These are phyloP conservation scores for Sebastes taczanowskii DNA, from an alignment of 2,797 vertebrate genomes.

Conservation along the genomic window DNA sequence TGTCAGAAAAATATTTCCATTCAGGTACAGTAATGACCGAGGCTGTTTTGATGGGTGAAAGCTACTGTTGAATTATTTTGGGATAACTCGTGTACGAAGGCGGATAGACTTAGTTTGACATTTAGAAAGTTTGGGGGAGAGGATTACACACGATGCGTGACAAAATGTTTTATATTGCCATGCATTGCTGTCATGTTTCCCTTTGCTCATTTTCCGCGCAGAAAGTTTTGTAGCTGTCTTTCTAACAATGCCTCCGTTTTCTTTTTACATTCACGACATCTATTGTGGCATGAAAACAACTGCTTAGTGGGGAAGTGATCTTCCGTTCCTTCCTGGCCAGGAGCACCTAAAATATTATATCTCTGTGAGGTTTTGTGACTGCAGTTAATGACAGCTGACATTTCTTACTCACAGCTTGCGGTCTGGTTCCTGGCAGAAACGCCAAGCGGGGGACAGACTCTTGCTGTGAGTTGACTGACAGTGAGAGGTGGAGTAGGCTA, in stretches of 20 bases:
- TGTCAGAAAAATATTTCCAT: slow-evolving; percentile 35
- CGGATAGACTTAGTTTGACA: slow-evolving; percentile 15
- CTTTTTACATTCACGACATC: not conserved
- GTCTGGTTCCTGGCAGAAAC: slow-evolving; percentile 67
- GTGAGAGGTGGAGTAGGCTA: slow-evolving; percentile 27
- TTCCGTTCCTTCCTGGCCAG: slow-evolving; percentile 5
- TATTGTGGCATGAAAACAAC: not conserved
- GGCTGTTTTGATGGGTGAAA: slow-evolving; percentile 8
- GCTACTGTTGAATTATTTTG: slow-evolving; percentile 17
- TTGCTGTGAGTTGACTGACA: slow-evolving; percentile 73
- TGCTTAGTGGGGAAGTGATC: not conserved
- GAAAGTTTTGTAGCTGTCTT: not conserved
- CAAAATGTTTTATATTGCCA: slow-evolving; percentile 23
- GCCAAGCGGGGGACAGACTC: slow-evolving; percentile 58
- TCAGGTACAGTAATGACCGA: slow-evolving; percentile 12
- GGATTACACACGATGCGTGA: slow-evolving; percentile 40
- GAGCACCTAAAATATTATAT: slow-evolving; percentile 33
- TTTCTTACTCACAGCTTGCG: slow-evolving; percentile 79
- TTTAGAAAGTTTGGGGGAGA: slow-evolving; percentile 12
- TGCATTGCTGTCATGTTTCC: slow-evolving; percentile 15
- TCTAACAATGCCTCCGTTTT: not conserved
- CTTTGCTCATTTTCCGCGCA: not conserved
- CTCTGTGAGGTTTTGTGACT: slow-evolving; percentile 53
- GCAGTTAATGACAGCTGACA: slow-evolving; percentile 81
- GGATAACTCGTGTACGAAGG: not conserved